Evolutionary conservation across 2,888 invertebrate genomes (phyloP), one percentile per base, ranked within the genome.

Genomic region (Stenichneumon culpator): DNA sequence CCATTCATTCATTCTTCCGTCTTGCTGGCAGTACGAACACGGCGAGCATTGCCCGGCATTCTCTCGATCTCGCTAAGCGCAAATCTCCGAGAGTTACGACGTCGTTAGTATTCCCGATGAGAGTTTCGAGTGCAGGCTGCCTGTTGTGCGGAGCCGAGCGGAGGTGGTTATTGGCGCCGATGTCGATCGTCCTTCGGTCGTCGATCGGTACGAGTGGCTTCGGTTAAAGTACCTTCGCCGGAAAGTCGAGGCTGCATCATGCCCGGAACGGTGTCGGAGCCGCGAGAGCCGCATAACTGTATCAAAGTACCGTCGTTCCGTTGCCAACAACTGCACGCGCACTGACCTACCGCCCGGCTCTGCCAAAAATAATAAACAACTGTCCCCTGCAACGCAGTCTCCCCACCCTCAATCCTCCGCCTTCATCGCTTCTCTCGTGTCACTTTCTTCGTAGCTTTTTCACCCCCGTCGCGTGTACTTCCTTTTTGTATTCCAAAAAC

Each of bases 331-430:
- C 73, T 72, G 52, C 54, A n/a, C 60, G n/a, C 16, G 19, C 69
- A 11, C 47, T 54, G 32, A 54, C 52, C 52, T 32, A 28, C 32
- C 28, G 25, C 32, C 32, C 36, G 25, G 44, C 77, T 44, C 11
- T 68, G 77, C 77, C 72, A 78, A 78, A 84, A 84, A 72, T 81
- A 78, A 69, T 78, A 81, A 81, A 83, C 73, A 83, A 81, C 63
- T 63, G 52, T 74, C 68, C n/a, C 32, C 36, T 28, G 57, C 32
- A 50, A 60, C 47, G n/a, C 75, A 19, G 39, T 79, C 52, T 69
- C 52, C 73, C 75, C 78, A 78, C 79, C 57, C 68, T 78, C 25
- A 75, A 82, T 82, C 80, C 54, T 79, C 65, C n/a, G 67, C 63
- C 57, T 67, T 72, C 73, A 75, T 36, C 77, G 60, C 52, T 83